phyloP scores from a whole-genome alignment of 2,888 invertebrate species.

The Halocaridina rubra region DNA sequence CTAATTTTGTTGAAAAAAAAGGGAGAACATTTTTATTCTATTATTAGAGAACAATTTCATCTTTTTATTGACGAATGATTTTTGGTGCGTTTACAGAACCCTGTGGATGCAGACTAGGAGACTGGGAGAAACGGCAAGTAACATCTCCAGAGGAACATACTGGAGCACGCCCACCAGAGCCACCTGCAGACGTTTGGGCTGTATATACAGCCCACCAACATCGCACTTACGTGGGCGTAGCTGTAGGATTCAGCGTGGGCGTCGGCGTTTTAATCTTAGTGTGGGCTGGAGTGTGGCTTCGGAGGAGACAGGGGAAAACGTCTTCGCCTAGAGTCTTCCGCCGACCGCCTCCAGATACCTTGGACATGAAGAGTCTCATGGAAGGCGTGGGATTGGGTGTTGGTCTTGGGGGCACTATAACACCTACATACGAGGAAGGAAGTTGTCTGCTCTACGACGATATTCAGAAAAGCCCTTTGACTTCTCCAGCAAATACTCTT shows the following conservation, averaged over 20 bases:
- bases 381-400: slow-evolving; percentile 38
- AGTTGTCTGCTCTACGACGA: slow-evolving; percentile 45
- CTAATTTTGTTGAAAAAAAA: too few species aligned
- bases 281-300: slow-evolving; percentile 49
- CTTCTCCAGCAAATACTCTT: neutral
- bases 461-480: slow-evolving; percentile 28
- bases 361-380: slow-evolving; percentile 54
- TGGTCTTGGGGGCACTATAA: slow-evolving; percentile 1
- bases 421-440: slow-evolving; percentile 41
- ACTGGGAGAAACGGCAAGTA: slow-evolving; percentile 24
- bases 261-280: slow-evolving; percentile 50
- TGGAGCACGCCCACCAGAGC: neutral
- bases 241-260: slow-evolving; percentile 58
- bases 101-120: slow-evolving; percentile 28
- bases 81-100: neutral
- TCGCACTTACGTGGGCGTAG: slow-evolving; percentile 56
- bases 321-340: slow-evolving; percentile 57
- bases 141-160: slow-evolving; percentile 38
- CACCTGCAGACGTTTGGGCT: slow-evolving; percentile 45
- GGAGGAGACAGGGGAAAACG: slow-evolving; percentile 33
- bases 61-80: too few species aligned
- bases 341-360: slow-evolving; percentile 43
- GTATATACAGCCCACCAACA: slow-evolving; percentile 55
- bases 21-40: too few species aligned
- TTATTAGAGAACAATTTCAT: too few species aligned